Evolutionary conservation across 2,113 vertebrate species (phyloP).

Genomic region (Oophaga pumilio): DNA sequence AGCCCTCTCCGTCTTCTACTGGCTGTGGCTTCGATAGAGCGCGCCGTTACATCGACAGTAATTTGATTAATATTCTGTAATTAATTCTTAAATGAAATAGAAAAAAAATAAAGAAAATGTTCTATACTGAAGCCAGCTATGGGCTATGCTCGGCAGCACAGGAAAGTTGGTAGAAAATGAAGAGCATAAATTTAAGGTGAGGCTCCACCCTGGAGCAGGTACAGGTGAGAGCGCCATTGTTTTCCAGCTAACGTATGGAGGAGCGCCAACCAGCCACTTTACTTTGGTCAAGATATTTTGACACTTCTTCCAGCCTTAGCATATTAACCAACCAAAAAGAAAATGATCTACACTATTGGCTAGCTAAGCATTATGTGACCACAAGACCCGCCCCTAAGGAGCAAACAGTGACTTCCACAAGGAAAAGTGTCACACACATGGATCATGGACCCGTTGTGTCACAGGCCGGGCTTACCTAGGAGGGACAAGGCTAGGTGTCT

Average conservation of each 20-base stretch:
- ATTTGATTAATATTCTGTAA: conserved; percentile 25
- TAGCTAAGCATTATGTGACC: not conserved
- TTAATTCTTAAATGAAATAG: not conserved
- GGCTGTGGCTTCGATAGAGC: not conserved
- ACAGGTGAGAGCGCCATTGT: not conserved
- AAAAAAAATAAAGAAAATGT: not conserved
- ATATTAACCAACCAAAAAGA: no score
- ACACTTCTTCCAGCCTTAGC: no score
- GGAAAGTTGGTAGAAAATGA: not conserved
- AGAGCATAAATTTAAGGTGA: not conserved
- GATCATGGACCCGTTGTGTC: no score
- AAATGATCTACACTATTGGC: not conserved
- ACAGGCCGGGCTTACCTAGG: no score
- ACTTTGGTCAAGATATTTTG: no score
- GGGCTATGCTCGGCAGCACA: not conserved
- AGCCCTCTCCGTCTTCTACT: not conserved
- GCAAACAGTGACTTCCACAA: not conserved
- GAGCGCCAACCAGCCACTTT: no score
- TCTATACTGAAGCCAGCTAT: not conserved
- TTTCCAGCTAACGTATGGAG: not conserved
- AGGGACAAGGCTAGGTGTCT: no score
- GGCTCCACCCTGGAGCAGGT: not conserved
- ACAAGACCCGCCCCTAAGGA: not conserved
- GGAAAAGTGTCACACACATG: no score
- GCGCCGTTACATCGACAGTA: not conserved